phyloP scores from a whole-genome alignment of 30 jellyfish, hydroid and myxozoan genomes.

The Hydractinia echinata region DNA sequence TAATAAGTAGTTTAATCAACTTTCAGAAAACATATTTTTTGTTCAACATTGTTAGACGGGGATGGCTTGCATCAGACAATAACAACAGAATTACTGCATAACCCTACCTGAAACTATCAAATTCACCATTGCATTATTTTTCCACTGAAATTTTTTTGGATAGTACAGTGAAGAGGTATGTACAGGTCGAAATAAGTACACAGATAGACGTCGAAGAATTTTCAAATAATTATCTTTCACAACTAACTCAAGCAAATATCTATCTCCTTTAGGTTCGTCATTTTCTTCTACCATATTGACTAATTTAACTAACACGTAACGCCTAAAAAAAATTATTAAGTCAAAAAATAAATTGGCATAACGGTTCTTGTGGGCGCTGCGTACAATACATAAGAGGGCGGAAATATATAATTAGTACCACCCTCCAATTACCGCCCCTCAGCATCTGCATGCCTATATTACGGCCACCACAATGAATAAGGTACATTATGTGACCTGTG shows the following conservation, averaged over 20 bases:
- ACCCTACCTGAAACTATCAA: conserved; percentile 51
- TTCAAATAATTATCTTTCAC: conserved; percentile 24
- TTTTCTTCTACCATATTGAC: conserved; percentile 57
- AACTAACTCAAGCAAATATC: conserved; percentile 56
- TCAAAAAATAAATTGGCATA: too few species aligned
- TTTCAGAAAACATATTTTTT: too few species aligned
- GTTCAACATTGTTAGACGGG: too few species aligned
- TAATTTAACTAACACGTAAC: conserved; percentile 47
- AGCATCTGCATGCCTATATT: too few species aligned
- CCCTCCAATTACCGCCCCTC: too few species aligned
- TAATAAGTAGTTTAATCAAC: not conserved
- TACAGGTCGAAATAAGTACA: conserved; percentile 42
- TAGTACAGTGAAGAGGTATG: conserved; percentile 23
- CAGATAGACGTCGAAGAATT: conserved; percentile 40
- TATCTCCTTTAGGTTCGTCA: conserved; percentile 43
- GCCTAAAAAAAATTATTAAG: conserved; percentile 14
- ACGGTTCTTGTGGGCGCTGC: too few species aligned
- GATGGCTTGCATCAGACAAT: too few species aligned
- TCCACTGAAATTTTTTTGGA: conserved; percentile 71
- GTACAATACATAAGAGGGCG: too few species aligned
- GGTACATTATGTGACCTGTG: too few species aligned
- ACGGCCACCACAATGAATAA: too few species aligned
- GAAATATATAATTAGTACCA: too few species aligned
- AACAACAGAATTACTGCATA: too few species aligned
- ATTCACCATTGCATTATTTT: conserved; percentile 59